phyloP scores from a whole-genome alignment of 2,888 invertebrate species.

The Seira musarum region DNA sequence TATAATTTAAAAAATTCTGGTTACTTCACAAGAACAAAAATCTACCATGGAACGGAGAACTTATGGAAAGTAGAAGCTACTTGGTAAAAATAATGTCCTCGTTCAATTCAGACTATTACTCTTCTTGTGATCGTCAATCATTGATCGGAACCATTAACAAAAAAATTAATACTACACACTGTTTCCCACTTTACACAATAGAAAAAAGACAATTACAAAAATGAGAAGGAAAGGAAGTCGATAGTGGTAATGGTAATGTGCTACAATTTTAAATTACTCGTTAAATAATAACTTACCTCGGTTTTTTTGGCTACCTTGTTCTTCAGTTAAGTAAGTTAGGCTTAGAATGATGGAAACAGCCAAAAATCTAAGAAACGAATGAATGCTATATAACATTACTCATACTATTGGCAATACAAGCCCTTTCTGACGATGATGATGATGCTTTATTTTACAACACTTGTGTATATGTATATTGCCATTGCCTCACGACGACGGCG shows the following conservation, averaged over 20 bases:
- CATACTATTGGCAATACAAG: background rate
- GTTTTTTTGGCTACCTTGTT: background rate
- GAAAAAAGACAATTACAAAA: too few relatives aligned
- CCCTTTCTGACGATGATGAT: background rate
- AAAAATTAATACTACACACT: too few relatives aligned
- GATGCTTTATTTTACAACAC: background rate
- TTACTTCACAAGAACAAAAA: background rate
- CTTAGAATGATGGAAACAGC: background rate
- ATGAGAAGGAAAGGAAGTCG: too few relatives aligned
- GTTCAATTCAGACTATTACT: too few relatives aligned
- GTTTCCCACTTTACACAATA: too few relatives aligned
- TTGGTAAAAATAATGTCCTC: too few relatives aligned
- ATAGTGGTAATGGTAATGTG: too few relatives aligned
- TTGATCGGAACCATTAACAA: too few relatives aligned
- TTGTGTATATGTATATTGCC: background rate
- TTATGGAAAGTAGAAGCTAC: too few relatives aligned
- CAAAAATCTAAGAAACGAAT: background rate
- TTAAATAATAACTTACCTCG: background rate
- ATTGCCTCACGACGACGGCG: background rate
- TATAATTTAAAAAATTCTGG: background rate
- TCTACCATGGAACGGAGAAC: background rate
- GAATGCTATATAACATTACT: background rate
- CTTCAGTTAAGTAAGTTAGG: too few relatives aligned
- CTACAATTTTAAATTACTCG: background rate
- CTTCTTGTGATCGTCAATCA: too few relatives aligned